Evolutionary conservation across 2,797 vertebrate species (phyloP).

Genomic region (Sebastes vulpes): DNA sequence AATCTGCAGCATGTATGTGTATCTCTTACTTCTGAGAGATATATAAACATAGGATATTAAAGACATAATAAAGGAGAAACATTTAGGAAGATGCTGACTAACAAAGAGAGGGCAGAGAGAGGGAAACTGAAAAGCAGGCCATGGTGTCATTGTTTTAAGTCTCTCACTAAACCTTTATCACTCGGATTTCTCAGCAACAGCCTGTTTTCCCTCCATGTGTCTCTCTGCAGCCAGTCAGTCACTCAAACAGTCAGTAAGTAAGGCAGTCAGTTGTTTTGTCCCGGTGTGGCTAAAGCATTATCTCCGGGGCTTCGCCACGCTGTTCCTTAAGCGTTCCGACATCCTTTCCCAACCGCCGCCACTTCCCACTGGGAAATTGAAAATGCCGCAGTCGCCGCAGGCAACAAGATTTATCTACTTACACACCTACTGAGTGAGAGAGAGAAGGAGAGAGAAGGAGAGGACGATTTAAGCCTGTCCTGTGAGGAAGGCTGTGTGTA

Average conservation of each 20-base stretch:
- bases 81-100: slow-evolving; percentile 79
- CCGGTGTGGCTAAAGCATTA: slow-evolving; percentile 82
- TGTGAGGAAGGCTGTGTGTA: slow-evolving; percentile 10
- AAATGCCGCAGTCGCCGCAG: slow-evolving; percentile 81
- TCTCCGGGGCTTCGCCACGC: slow-evolving; percentile 79
- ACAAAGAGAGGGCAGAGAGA: slow-evolving; percentile 80
- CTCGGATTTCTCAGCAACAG: slow-evolving; percentile 56
- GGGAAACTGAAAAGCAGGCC: slow-evolving; percentile 3
- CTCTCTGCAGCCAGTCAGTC: slow-evolving; percentile 47
- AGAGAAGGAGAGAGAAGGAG: slow-evolving; percentile 4
- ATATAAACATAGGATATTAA: neutral
- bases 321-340: slow-evolving; percentile 80
- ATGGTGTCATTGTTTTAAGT: slow-evolving; percentile 38
- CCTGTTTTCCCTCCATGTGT: neutral
- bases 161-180: slow-evolving; percentile 77
- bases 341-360: slow-evolving; percentile 74
- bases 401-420: slow-evolving; percentile 84
- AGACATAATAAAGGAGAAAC: slow-evolving; percentile 5
- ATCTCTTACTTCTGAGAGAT: neutral
- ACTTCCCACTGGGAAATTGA: slow-evolving; percentile 85
- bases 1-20: neutral
- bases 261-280: slow-evolving; percentile 69
- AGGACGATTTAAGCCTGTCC: slow-evolving; percentile 31
- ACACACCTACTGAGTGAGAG: slow-evolving; percentile 80
- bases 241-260: slow-evolving; percentile 56